Percentiles rank a stretch among this genome's conserved stretches.
phyloP scores from a whole-genome alignment of 2,888 invertebrate genomes.

The Eubasilissa splendida region DNA sequence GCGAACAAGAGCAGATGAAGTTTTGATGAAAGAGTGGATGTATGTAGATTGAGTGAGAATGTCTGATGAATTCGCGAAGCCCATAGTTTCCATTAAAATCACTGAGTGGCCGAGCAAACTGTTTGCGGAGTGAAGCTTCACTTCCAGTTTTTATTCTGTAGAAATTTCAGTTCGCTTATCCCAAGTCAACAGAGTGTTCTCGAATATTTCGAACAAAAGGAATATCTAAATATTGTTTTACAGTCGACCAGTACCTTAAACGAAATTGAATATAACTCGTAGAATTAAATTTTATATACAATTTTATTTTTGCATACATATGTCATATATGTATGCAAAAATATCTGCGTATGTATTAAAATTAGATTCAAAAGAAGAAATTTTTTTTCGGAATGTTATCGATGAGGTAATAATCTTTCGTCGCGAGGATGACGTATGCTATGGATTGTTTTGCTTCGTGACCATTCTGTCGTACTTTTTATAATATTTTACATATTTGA shows the following conservation, averaged over 20 bases:
- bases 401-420: too few relatives aligned
- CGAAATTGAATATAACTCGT: too few relatives aligned
- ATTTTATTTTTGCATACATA: too few relatives aligned
- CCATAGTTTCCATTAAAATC: slow-evolving; percentile 51
- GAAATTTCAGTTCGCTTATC: slow-evolving; percentile 42
- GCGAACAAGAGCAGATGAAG: not conserved
- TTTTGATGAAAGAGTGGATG: slow-evolving; percentile 6
- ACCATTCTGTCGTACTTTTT: too few relatives aligned
- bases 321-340: too few relatives aligned
- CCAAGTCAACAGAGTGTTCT: slow-evolving; percentile 38
- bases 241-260: not conserved
- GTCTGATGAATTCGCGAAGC: slow-evolving; percentile 39
- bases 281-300: too few relatives aligned
- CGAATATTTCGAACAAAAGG: slow-evolving; percentile 11
- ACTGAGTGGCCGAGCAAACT: slow-evolving; percentile 39
- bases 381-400: too few relatives aligned
- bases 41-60: slow-evolving; percentile 35
- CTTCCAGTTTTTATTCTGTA: slow-evolving; percentile 35
- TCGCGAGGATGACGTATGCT: too few relatives aligned
- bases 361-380: too few relatives aligned
- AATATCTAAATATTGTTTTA: slow-evolving; percentile 16
- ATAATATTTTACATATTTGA: too few relatives aligned
- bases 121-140: slow-evolving; percentile 29
- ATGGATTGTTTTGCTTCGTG: too few relatives aligned
- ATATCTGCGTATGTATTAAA: too few relatives aligned